Base-by-base conservation (phyloP, 2,888 invertebrate species). In the Conistra vaccinii region DNA sequence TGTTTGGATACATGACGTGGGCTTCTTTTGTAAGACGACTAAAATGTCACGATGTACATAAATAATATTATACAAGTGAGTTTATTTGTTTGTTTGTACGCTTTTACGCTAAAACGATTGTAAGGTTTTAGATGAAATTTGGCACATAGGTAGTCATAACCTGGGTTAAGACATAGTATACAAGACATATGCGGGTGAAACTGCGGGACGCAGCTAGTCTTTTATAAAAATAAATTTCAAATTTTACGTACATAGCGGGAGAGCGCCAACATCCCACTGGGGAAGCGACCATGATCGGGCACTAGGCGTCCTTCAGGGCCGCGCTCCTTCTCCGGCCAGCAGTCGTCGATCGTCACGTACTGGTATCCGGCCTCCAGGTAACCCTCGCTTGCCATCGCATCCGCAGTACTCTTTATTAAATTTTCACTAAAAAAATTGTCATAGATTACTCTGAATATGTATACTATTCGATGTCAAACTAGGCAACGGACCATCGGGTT, bases 341-440 rank as follows among this genome's bases (percentile, higher is more conserved):
- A 98, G 92, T 98, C 98, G 87, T 98, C 98, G 61, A 98, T 97
- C 69, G 97, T 97, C 0, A 98, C 93, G 88, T 98, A 98, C 83
- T 97, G 96, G 91, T 98, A 98, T 0, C 98, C 98, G 3, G 97
- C 97, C 10, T 95, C 97, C 5, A 96, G 92, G 91, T 98, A 98
- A 0, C 98, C 98, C 67, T 97, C 98, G 2, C 95, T 94, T 0
- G 97, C 97, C 91, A 98, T 92, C 20, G 96, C 88, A 88, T 98
- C 97, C 0, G 97, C 97, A 74, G 97, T 97, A 42, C 97, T 95
- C 85, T 94, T 96, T 84, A 98, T 97, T 14, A 98, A 92, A 0
- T 94, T 89, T 89, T 98, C 98, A 91, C 98, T 98, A 89, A 10
- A 90, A 89, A 58, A 29, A 58, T 58, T 32, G 9, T 32, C 20